Base-by-base conservation (phyloP, 1,140 invertebrate genomes). In the Idris sp. region DNA sequence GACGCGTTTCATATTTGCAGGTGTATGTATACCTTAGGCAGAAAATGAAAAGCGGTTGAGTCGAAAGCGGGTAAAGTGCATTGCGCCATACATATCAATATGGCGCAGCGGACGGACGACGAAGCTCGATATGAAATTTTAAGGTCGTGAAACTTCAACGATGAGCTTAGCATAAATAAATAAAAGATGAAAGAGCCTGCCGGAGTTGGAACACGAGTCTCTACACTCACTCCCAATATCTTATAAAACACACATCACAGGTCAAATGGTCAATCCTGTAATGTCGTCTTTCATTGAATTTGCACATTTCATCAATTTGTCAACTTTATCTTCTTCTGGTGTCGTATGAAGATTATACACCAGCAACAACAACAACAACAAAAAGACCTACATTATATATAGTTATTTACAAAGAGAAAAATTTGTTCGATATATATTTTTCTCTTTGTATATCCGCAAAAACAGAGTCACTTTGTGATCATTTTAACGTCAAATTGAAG, bases 131-230 rank as follows among this genome's bases (percentile, higher is more conserved):
- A 81, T 79, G 75, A 84, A 85, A 84, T 85, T 83, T 84, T 81
- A 81, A 82, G 72, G 79, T 71, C 59, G 77, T 78, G 69, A 80
- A 79, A 82, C 77, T 81, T 64, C 54, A 58, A 16, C 71, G 71
- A 78, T 73, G 69, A 77, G 75, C 74, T 85, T 83, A 83, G 76
- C 84, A 84, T 85, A 82, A 83, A 86, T 86, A 83, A 85, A 85
- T 86, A 86, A 86, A 84, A 84, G 74, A 81, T 83, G 77, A 80
- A 78, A 75, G 73, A 72, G 56, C 33, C 40, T 36, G 6, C 54
- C 16, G n/a, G 30, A 73, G 36, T 46, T 41, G n/a, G 59, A 59
- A 26, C 53, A 64, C 38, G 40, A 64, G 51, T 38, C 56, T 19
- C 56, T 56, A 46, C 51, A 61, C 25, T 53, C 36, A 13, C 53